Evolutionary conservation across 2,888 invertebrate species (phyloP).

Genomic region (Gnatocerus cornutus): DNA sequence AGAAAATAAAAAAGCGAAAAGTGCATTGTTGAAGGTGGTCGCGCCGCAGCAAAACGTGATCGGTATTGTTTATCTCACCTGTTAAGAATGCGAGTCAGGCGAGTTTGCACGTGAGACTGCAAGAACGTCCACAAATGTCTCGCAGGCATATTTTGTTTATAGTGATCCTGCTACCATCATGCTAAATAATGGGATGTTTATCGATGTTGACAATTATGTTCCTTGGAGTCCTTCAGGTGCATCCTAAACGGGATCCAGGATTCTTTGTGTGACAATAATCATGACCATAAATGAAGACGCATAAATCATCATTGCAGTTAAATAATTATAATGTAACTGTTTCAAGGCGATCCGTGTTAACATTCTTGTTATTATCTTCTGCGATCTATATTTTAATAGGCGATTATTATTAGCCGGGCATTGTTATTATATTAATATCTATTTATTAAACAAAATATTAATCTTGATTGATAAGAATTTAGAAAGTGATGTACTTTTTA

Average conservation of each 20-base stretch:
- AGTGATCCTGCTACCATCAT: constrained; percentile 30
- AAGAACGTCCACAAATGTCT: constrained; percentile 38
- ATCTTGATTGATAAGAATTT: too few species aligned
- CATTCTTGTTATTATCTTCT: too few species aligned
- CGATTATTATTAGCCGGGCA: too few species aligned
- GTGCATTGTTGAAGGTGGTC: constrained; percentile 47
- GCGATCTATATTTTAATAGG: too few species aligned
- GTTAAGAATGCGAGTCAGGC: constrained; percentile 62
- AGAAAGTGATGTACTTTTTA: too few species aligned
- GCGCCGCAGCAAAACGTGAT: constrained; percentile 57
- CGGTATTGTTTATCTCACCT: constrained; percentile 58
- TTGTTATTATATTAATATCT: too few species aligned
- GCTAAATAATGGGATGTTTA: constrained; percentile 38
- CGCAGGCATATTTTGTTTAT: constrained; percentile 33
- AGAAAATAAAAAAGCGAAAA: constrained; percentile 28
- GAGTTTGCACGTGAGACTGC: constrained; percentile 59
- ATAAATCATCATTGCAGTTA: constrained; percentile 1
- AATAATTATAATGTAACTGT: constrained; percentile 2
- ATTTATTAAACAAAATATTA: too few species aligned
- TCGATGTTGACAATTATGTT: constrained; percentile 24
- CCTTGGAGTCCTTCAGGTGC: too few species aligned
- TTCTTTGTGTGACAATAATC: neutral
- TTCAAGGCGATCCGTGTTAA: neutral
- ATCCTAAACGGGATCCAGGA: neutral
- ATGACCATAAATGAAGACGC: neutral